Evolutionary conservation across 1,140 invertebrate genomes (phyloP).

Genomic region (Mamestra configurata): DNA sequence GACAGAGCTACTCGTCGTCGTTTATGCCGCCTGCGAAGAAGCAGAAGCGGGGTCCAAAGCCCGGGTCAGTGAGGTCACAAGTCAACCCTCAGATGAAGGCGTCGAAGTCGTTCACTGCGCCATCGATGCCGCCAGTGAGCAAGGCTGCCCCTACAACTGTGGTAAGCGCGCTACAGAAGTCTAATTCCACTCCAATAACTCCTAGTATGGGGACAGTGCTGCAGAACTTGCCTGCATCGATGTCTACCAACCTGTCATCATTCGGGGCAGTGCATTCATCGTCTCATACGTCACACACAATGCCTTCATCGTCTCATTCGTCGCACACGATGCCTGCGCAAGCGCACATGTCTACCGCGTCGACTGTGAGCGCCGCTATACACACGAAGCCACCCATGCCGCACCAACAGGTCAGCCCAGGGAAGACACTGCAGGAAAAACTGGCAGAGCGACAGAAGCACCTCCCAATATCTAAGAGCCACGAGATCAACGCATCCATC

Average conservation of each 20-base stretch:
- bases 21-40: constrained; percentile 74
- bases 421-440: constrained; percentile 90
- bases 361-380: constrained; percentile 66
- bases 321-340: constrained; percentile 65
- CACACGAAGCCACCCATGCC: constrained; percentile 80
- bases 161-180: constrained; percentile 70
- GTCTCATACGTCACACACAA: constrained; percentile 59
- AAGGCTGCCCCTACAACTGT: constrained; percentile 63
- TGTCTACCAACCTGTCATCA: constrained; percentile 70
- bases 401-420: constrained; percentile 85
- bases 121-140: constrained; percentile 23
- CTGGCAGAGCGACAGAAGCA: constrained; percentile 89
- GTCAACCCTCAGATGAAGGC: constrained; percentile 57
- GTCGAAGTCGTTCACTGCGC: constrained; percentile 59
- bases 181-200: constrained; percentile 63
- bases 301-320: constrained; percentile 58
- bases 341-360: constrained; percentile 77
- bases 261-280: constrained; percentile 63
- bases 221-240: constrained; percentile 73
- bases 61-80: constrained; percentile 40
- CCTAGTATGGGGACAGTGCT: constrained; percentile 80
- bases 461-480: constrained; percentile 68
- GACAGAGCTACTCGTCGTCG: constrained; percentile 69
- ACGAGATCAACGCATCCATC: constrained; percentile 80
- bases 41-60: constrained; percentile 78